These are phyloP conservation scores for Antheraea mylitta DNA, from an alignment of 1,140 invertebrate genomes.

Conservation along the genomic window DNA sequence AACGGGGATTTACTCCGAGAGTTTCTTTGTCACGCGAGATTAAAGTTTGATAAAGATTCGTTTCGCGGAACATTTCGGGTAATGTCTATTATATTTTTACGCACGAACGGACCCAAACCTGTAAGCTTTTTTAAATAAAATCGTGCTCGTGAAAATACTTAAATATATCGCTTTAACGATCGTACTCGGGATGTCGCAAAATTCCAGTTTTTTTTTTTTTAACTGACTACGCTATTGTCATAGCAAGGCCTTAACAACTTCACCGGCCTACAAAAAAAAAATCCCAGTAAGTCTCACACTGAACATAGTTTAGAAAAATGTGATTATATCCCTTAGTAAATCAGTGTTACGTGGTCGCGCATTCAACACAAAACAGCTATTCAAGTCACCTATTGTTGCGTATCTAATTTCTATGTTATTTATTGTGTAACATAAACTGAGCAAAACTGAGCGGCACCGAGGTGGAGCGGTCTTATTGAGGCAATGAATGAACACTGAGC, in stretches of 20 bases:
- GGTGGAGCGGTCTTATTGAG: not conserved
- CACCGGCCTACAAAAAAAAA: too few species aligned
- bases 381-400: not conserved
- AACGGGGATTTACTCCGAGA: constrained; percentile 15
- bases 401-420: not conserved
- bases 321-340: too few species aligned
- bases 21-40: constrained; percentile 24
- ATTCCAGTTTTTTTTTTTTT: too few species aligned
- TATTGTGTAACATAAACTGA: not conserved
- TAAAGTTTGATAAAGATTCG: constrained; percentile 28
- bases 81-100: constrained; percentile 14
- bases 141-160: not conserved
- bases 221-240: too few species aligned
- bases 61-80: constrained; percentile 9
- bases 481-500: not conserved
- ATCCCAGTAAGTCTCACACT: too few species aligned
- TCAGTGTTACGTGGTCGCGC: too few species aligned
- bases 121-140: not conserved
- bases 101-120: not conserved
- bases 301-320: too few species aligned
- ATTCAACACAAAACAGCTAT: too few species aligned
- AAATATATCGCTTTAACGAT: not conserved
- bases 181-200: too few species aligned
- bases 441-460: not conserved
- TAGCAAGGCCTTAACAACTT: too few species aligned